Evolutionary conservation across 2,113 vertebrate species (phyloP).

Genomic region (Mastomys natalensis): DNA sequence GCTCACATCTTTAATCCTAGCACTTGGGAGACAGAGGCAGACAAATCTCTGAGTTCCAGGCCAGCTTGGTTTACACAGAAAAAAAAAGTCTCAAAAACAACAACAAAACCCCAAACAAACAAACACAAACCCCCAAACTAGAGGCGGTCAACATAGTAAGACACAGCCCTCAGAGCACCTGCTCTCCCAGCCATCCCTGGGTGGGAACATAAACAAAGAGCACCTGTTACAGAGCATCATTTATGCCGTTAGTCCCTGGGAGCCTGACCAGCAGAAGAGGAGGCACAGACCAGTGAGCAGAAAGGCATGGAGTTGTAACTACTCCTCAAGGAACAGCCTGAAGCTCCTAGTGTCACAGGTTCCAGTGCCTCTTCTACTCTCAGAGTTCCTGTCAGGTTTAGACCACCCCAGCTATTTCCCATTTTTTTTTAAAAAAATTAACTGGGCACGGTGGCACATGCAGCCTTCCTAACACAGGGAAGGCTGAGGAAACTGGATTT

Average conservation of each 20-base stretch:
- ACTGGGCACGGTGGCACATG: neutral
- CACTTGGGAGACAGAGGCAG: neutral
- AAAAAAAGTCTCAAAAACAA: neutral
- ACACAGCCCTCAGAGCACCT: neutral
- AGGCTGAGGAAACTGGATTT: neutral
- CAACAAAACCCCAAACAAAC: neutral
- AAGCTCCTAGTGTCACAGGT: neutral
- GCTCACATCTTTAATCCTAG: neutral
- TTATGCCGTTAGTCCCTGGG: rapidly evolving
- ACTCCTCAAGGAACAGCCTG: neutral
- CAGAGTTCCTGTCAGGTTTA: neutral
- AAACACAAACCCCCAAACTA: neutral
- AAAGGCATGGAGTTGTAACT: neutral
- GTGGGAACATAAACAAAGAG: neutral
- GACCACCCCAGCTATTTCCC: neutral
- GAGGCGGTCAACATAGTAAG: neutral
- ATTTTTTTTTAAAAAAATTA: neutral
- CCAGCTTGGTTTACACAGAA: neutral
- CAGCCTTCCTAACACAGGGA: no score
- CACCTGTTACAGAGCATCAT: neutral
- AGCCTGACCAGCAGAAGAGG: neutral
- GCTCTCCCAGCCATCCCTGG: neutral
- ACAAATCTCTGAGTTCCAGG: neutral
- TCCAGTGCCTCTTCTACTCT: neutral
- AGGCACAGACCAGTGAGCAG: neutral